Conservation (phyloP, 2,113 vertebrate species). For the Chionodraco myersi region DNA sequence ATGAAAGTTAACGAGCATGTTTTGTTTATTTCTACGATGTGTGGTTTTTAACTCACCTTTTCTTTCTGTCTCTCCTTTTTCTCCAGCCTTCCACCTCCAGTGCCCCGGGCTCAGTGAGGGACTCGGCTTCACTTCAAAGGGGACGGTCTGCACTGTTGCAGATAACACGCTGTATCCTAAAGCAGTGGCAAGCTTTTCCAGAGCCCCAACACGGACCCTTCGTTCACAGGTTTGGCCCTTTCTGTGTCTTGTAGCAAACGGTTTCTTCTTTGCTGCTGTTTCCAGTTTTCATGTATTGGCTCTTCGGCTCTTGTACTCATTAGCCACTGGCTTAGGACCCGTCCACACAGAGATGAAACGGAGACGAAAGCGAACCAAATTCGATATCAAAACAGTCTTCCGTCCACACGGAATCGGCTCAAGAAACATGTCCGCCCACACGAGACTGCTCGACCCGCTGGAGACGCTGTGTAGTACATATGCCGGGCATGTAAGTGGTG, state of each 20-base stretch:
- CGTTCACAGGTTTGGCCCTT: conserved; percentile 54
- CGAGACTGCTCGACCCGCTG: no score
- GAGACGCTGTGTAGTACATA: no score
- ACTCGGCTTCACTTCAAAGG: conserved; percentile 75
- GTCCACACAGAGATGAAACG: no score
- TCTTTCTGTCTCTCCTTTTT: conserved; percentile 44
- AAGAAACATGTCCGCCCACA: no score
- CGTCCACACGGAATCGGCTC: no score
- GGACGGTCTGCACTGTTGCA: conserved; percentile 68
- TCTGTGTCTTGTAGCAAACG: conserved; percentile 19
- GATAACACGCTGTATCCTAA: conserved; percentile 69
- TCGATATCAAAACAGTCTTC: no score
- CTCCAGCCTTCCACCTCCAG: conserved; percentile 47
- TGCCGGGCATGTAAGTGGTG: no score
- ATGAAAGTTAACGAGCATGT: neutral
- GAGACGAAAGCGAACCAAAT: no score
- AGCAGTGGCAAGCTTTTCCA: conserved; percentile 58
- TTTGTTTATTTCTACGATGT: conserved; percentile 16
- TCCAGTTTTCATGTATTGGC: neutral
- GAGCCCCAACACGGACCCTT: conserved; percentile 35
- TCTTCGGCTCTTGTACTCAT: conserved; percentile 8
- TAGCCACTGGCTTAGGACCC: conserved; percentile 15
- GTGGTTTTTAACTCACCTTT: conserved; percentile 13
- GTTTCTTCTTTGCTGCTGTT: conserved; percentile 26
- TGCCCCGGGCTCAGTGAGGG: conserved; percentile 57